Conservation (phyloP, 2,113 vertebrate species). For the Otis tarda region DNA sequence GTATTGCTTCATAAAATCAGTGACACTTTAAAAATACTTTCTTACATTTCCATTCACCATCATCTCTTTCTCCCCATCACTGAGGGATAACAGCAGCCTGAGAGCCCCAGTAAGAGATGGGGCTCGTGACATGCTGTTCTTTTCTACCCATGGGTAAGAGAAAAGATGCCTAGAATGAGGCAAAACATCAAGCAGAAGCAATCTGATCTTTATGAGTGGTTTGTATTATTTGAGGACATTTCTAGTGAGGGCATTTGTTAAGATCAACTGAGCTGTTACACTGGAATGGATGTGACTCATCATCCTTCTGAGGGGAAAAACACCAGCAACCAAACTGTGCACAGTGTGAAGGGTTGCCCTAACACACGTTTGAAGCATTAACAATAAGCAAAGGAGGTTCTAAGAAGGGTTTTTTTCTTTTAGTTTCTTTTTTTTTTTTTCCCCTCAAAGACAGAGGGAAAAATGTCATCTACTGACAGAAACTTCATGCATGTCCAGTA, state of each 20-base stretch:
- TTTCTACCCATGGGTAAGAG: not conserved
- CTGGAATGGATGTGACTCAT: constrained; percentile 1
- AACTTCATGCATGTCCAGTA: not conserved
- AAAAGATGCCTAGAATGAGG: not conserved
- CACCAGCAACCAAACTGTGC: not conserved
- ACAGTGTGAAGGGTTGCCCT: not conserved
- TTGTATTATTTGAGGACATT: not conserved
- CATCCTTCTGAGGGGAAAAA: not conserved
- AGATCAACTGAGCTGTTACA: constrained; percentile 4
- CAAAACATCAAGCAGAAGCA: not conserved
- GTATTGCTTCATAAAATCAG: not conserved
- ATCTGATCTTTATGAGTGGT: not conserved
- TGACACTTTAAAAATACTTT: not conserved
- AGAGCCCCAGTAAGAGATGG: not conserved
- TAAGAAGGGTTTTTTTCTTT: not conserved
- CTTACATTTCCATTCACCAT: not conserved
- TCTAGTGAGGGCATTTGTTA: constrained; percentile 21
- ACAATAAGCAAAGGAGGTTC: not conserved
- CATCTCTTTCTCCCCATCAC: not conserved
- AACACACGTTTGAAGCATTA: not conserved
- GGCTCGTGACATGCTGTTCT: not conserved
- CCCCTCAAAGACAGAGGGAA: not conserved
- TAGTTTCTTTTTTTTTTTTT: not conserved
- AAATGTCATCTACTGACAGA: not conserved
- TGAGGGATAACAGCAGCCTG: not conserved